Conservation (phyloP, 37 sponge, comb jelly and placozoan genomes). For the Bolinopsis microptera region DNA sequence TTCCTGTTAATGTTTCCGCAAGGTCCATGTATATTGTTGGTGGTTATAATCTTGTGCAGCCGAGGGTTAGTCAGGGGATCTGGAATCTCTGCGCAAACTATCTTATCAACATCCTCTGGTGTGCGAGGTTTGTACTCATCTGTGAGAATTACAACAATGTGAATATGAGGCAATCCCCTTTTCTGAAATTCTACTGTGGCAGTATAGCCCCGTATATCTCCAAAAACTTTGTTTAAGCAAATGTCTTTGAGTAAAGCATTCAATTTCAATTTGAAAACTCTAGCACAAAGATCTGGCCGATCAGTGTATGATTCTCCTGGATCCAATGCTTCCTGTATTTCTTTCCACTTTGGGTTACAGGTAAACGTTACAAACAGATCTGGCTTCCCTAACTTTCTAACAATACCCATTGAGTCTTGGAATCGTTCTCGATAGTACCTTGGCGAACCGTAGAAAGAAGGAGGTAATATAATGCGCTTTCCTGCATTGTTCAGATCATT, state of each 20-base stretch:
- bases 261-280: constrained; percentile 7
- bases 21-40: constrained; percentile 13
- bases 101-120: constrained; percentile 11
- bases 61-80: background rate
- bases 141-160: background rate
- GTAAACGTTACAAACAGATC: background rate
- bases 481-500: background rate
- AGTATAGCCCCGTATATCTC: background rate
- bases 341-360: constrained; percentile 9
- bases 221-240: background rate
- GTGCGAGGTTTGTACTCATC: background rate
- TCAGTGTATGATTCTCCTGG: background rate
- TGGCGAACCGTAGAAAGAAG: background rate
- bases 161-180: constrained; percentile 19
- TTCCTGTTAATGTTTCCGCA: background rate
- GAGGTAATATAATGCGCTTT: background rate
- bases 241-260: background rate
- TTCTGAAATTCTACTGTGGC: constrained; percentile 28
- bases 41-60: background rate
- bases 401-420: constrained; percentile 4
- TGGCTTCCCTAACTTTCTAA: constrained; percentile 18
- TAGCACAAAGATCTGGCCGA: background rate
- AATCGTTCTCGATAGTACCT: background rate
- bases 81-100: constrained; percentile 30
- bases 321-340: background rate